phyloP scores from a whole-genome alignment of 2,888 invertebrate genomes.

The Callyntrura guangdongensis region DNA sequence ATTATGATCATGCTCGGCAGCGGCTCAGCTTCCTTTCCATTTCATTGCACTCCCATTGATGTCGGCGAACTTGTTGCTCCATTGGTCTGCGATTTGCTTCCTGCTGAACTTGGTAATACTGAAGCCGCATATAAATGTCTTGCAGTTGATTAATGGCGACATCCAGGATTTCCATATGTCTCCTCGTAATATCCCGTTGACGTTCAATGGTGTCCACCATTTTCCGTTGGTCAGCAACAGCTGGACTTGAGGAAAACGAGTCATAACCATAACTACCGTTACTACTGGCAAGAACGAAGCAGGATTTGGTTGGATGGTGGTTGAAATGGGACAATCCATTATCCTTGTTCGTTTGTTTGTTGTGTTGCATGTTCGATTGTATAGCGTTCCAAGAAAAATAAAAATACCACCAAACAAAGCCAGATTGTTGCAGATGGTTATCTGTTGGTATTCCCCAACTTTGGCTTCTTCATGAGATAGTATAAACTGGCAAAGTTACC shows the following conservation, averaged over 20 bases:
- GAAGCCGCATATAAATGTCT: background rate
- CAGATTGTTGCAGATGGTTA: no score
- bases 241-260: background rate
- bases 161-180: conserved; percentile 2
- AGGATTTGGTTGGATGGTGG: background rate
- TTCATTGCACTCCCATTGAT: background rate
- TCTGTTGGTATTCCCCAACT: no score
- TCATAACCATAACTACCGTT: background rate
- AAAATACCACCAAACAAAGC: no score
- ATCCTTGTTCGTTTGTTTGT: background rate
- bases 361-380: background rate
- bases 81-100: background rate
- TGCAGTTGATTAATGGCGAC: conserved; percentile 6
- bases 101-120: conserved; percentile 5
- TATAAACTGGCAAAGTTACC: no score
- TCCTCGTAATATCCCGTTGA: background rate
- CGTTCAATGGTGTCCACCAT: background rate
- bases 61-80: background rate
- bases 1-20: background rate
- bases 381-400: no score
- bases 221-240: background rate
- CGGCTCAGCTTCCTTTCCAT: conserved; percentile 2
- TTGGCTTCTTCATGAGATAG: no score
- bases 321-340: background rate
- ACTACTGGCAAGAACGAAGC: background rate